Conservation (phyloP, 2,888 invertebrate species). For the Archaeoteleia sp. region DNA sequence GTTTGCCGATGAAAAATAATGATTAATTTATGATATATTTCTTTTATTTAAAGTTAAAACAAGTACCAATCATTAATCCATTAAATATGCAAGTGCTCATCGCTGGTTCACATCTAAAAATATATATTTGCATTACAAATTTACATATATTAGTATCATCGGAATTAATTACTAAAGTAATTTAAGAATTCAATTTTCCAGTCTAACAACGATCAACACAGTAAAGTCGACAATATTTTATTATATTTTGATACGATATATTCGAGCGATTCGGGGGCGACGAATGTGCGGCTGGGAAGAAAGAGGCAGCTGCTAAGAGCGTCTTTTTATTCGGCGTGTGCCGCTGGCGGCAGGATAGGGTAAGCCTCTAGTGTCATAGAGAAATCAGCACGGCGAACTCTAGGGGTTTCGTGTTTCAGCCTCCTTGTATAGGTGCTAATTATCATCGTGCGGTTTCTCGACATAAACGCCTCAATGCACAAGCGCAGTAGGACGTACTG, state of each 20-base stretch:
- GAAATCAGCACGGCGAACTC: slow-evolving; percentile 69
- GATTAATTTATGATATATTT: too few species aligned
- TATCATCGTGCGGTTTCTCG: slow-evolving; percentile 72
- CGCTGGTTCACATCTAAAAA: too few species aligned
- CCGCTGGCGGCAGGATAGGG: slow-evolving; percentile 58
- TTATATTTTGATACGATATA: background rate
- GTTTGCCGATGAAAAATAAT: too few species aligned
- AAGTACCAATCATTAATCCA: too few species aligned
- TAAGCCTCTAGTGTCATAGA: slow-evolving; percentile 69
- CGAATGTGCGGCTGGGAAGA: slow-evolving; percentile 9
- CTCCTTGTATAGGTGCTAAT: slow-evolving; percentile 70
- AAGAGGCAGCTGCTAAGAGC: slow-evolving; percentile 35
- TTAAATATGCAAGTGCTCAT: too few species aligned
- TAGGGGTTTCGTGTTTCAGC: slow-evolving; percentile 68
- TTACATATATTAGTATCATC: too few species aligned
- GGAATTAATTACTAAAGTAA: too few species aligned
- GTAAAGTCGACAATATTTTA: background rate
- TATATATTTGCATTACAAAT: too few species aligned
- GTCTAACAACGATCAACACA: background rate
- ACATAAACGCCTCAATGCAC: slow-evolving; percentile 70
- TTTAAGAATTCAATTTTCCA: too few species aligned
- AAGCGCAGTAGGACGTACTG: slow-evolving; percentile 52
- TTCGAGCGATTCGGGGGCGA: slow-evolving; percentile 16
- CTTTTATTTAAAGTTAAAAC: too few species aligned
- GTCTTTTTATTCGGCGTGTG: slow-evolving; percentile 59